Evolutionary conservation across 2,113 vertebrate genomes (phyloP).

Genomic region (Alces alces): DNA sequence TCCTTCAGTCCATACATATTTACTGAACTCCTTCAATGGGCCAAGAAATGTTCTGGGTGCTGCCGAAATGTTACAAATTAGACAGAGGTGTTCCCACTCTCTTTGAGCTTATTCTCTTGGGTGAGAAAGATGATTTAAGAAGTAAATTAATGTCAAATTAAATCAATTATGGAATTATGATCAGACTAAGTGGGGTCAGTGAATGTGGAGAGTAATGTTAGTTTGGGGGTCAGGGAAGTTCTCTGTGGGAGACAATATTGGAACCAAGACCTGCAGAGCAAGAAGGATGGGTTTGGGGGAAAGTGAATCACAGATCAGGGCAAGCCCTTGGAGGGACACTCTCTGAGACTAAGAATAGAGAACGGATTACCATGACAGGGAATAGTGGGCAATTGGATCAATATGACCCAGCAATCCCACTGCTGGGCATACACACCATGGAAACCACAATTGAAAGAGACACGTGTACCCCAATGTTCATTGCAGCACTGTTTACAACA

Average conservation of each 20-base stretch:
- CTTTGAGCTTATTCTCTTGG: background rate
- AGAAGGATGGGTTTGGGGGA: background rate
- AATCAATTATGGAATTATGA: background rate
- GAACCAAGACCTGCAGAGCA: background rate
- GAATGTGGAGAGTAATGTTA: background rate
- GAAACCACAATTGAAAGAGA: background rate
- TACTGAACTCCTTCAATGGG: background rate
- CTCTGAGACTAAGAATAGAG: background rate
- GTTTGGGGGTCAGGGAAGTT: background rate
- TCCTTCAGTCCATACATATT: background rate
- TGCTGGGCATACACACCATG: fast-evolving
- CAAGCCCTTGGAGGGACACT: background rate
- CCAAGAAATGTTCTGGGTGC: background rate
- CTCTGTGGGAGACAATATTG: background rate
- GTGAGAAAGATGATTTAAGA: background rate
- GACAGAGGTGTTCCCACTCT: background rate
- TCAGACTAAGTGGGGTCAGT: background rate
- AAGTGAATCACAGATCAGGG: background rate
- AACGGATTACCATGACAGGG: background rate
- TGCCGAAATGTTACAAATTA: background rate
- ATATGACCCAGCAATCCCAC: background rate
- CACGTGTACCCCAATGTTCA: fast-evolving
- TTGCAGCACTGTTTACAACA: background rate
- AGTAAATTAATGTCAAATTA: background rate
- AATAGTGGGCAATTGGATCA: fast-evolving